Conservation (phyloP, 2,888 invertebrate species). For the Parasteatoda lunata region DNA sequence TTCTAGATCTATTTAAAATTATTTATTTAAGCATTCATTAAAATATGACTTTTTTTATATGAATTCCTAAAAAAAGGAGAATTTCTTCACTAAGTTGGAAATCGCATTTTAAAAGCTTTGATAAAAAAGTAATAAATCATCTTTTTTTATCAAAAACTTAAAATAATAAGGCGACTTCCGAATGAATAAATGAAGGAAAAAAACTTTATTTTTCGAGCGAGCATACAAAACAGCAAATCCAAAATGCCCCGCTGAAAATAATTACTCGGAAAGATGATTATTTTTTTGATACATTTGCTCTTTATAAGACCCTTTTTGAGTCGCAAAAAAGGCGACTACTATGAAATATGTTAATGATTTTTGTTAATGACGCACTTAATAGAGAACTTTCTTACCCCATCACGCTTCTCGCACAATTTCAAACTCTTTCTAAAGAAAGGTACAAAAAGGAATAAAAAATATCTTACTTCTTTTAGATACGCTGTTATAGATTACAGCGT, state of each 20-base stretch:
- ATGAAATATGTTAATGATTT: constrained; percentile 62
- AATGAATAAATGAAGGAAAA: no score
- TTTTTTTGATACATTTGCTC: constrained; percentile 15
- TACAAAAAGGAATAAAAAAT: neutral
- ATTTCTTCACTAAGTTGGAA: no score
- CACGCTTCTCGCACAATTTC: constrained; percentile 19
- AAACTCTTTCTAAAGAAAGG: neutral
- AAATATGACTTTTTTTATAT: no score
- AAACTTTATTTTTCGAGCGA: no score
- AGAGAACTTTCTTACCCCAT: constrained; percentile 41
- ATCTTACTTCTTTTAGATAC: constrained; percentile 9
- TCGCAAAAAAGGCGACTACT: constrained; percentile 24
- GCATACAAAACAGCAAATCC: neutral
- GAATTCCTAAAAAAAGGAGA: no score
- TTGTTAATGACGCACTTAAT: constrained; percentile 63
- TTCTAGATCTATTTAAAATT: no score
- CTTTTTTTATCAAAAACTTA: no score
- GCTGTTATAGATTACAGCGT: constrained; percentile 56
- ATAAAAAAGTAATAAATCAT: no score
- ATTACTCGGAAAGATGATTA: constrained; percentile 43
- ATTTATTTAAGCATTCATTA: no score
- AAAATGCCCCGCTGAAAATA: constrained; percentile 29
- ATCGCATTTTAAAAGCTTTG: no score
- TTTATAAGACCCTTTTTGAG: constrained; percentile 8
- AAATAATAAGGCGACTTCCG: no score